Base-by-base conservation (phyloP, 2,888 invertebrate genomes). In the Tinea trinotella region DNA sequence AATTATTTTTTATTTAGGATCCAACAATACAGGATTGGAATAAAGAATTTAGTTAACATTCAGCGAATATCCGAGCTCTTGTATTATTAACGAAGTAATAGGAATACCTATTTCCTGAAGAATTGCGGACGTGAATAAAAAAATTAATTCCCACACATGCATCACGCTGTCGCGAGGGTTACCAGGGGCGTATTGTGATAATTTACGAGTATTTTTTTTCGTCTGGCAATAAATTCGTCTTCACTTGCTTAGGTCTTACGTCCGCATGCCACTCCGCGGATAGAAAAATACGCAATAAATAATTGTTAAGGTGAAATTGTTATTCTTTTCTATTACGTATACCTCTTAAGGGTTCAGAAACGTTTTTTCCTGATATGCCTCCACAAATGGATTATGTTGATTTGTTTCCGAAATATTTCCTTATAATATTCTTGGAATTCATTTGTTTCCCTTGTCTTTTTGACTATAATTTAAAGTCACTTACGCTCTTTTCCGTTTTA, bases 211-310 rank as follows among this genome's bases (percentile, higher is more conserved):
- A 40, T 59, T 56, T 63, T 69, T 66, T 67, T 69, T 65, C 63
- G 67, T 67, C 50, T 54, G 52, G 60, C 68, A 64, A 73, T 72
- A 72, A 71, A 73, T 71, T 71, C 65, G 66, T 73, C 72, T 70
- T 70, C 70, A 56, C 69, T 66, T 66, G 64, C 53, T 24, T n/a
- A 24, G 50, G 22, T 50, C 53, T 36, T 36, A 36, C 40, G 36
- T 40, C 20, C 22, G 24, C 24, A 50, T 65, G 65, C 63, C 60
- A 57, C 58, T 58, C 57, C 56, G 57, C 58, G 58, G 55, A 53
- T 53, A 53, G 53, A 52, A 54, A 56, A 56, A 54, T 56, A 35
- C 52, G 56, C 56, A 54, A 56, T 56, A 56, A 56, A 56, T 56
- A 56, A 56, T 56, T 56, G 56, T 56, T 56, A 56, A 56, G 50